Base-by-base conservation (phyloP, 2,888 invertebrate species). In the Drosophila limbata region DNA sequence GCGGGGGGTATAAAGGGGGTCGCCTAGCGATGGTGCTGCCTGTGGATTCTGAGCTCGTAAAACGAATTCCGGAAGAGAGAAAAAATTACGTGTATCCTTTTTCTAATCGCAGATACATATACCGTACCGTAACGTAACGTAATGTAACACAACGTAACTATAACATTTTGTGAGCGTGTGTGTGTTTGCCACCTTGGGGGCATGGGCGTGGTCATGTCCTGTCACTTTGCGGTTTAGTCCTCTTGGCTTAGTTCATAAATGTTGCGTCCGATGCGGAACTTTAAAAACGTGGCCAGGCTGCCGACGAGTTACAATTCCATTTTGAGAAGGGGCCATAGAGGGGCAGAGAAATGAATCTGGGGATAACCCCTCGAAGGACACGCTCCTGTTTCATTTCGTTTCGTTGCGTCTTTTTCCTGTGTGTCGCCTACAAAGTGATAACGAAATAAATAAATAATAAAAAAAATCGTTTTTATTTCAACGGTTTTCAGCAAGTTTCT, bases 371-470 rank as follows among this genome's bases (percentile, higher is more conserved):
- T 35, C 50, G 19, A 35, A 56, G 56, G 35, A 45, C 56, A 21
- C 13, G 25, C 45, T 25, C 9, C 56, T 28, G 42, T 64, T 77
- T 56, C 50, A 59, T 67, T 65, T 62, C 37, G 21, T 57, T 45
- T 42, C 44, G 53, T 40, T 75, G 70, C 66, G 79, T 68, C 65
- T 69, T 31, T n/a, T 73, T 40, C 48, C 47, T 77, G 68, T 81
- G 77, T 72, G 77, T 64, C 87, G 84, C 84, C 83, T 84, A 86
- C 77, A 86, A 88, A 84, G 81, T 87, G 84, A 84, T 84, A 84
- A 84, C 81, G 74, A 81, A 88, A 88, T 84, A 84, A 88, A 88
- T 88, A 84, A 84, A 88, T 88, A 86, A 84, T 81, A 84, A 84
- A 86, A 81, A 74, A 84, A 88, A 79, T 77, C 66, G 69, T 86